Percentiles rank a stretch among this genome's conserved stretches.
These are phyloP conservation scores for Lathronympha strigana DNA, from an alignment of 2,888 invertebrate species.

Conservation along the genomic window DNA sequence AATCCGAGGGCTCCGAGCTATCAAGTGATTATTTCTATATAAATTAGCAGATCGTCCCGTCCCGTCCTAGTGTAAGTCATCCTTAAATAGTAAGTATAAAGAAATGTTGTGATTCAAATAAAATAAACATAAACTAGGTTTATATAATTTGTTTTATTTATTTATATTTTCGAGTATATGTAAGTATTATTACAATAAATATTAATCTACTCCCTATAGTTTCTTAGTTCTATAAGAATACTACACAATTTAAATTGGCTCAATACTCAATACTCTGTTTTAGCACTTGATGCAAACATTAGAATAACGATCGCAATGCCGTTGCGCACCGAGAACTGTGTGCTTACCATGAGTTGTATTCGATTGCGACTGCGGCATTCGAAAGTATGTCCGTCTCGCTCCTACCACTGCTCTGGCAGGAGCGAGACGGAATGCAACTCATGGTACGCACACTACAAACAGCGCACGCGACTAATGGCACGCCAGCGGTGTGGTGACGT, in stretches of 20 bases:
- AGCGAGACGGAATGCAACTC: too few relatives aligned
- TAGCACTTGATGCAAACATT: not conserved
- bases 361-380: too few relatives aligned
- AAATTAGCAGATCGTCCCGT: too few relatives aligned
- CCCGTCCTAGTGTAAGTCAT: too few relatives aligned
- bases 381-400: too few relatives aligned
- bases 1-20: too few relatives aligned
- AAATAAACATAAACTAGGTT: not conserved
- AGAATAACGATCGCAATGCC: not conserved
- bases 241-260: not conserved
- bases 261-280: not conserved
- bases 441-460: too few relatives aligned
- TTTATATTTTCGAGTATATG: not conserved
- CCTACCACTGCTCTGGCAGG: too few relatives aligned
- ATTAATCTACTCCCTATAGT: not conserved
- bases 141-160: not conserved
- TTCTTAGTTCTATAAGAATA: not conserved
- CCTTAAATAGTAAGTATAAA: too few relatives aligned
- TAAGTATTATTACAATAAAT: not conserved
- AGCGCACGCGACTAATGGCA: not conserved
- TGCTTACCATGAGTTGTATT: too few relatives aligned
- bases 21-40: too few relatives aligned
- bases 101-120: not conserved
- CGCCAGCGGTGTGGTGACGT: not conserved
- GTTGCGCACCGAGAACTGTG: too few relatives aligned